These are phyloP conservation scores for Cryptoprocta ferox DNA, from an alignment of 2,797 vertebrate genomes.

Conservation along the genomic window DNA sequence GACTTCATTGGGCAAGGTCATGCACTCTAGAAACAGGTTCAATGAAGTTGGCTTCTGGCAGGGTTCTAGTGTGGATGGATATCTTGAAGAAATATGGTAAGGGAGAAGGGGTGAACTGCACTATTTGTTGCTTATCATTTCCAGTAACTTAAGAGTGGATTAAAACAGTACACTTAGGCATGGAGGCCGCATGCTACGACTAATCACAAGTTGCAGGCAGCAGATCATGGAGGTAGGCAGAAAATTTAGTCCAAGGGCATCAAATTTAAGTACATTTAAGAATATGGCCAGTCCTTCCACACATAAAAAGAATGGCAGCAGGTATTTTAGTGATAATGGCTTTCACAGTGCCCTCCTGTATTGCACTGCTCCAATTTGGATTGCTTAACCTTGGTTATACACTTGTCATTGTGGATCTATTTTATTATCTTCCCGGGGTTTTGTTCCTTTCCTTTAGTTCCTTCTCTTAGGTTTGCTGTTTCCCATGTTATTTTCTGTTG, in stretches of 20 bases:
- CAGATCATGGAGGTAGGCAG: background rate
- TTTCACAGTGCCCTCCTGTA: background rate
- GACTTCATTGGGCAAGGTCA: background rate
- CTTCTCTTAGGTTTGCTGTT: background rate
- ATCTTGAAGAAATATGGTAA: background rate
- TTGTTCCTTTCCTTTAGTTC: background rate
- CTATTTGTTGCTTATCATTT: background rate
- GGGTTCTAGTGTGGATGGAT: background rate
- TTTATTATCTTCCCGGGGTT: background rate
- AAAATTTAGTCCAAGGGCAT: background rate
- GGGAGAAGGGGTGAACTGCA: background rate
- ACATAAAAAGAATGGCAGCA: background rate
- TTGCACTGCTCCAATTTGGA: background rate
- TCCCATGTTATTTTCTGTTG: background rate
- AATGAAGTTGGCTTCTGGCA: background rate
- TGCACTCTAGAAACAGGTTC: background rate
- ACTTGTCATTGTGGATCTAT: background rate
- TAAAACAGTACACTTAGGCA: background rate
- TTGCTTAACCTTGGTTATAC: background rate
- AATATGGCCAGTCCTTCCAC: background rate
- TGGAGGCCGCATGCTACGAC: background rate
- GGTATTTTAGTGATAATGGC: background rate
- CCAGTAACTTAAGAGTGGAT: background rate
- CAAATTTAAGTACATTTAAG: background rate
- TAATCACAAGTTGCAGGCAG: background rate